These are phyloP conservation scores for Phragmatobia fuliginosa DNA, from an alignment of 2,888 invertebrate species.

Conservation along the genomic window DNA sequence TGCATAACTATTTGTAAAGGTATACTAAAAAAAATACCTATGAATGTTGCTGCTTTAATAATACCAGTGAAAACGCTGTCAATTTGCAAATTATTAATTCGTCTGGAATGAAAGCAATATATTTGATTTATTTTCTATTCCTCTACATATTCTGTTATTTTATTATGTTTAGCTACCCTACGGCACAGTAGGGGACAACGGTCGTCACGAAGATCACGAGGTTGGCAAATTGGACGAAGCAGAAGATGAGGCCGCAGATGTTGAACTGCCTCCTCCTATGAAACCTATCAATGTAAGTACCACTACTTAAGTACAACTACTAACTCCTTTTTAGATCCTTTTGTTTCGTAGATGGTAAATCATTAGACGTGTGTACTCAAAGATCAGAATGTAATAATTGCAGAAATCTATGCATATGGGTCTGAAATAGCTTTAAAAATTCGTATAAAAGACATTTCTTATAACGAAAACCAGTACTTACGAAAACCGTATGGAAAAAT, in stretches of 20 bases:
- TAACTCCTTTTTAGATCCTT: too few relatives aligned
- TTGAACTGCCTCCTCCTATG: conserved; percentile 98
- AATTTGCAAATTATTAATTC: too few relatives aligned
- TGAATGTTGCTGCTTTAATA: too few relatives aligned
- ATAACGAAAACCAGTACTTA: not conserved
- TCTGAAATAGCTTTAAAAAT: not conserved
- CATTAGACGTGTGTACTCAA: too few relatives aligned
- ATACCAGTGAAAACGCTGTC: too few relatives aligned
- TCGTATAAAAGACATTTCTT: not conserved
- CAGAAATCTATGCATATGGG: not conserved
- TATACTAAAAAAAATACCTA: too few relatives aligned
- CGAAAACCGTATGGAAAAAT: not conserved
- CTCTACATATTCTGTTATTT: not conserved
- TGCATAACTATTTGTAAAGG: too few relatives aligned
- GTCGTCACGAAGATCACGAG: conserved; percentile 71
- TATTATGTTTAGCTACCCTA: conserved; percentile 65
- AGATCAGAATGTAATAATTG: too few relatives aligned
- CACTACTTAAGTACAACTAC: not conserved
- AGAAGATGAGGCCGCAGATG: conserved; percentile 90
- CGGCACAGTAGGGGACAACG: conserved; percentile 56
- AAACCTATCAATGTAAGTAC: conserved; percentile 93
- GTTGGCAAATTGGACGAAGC: conserved; percentile 88
- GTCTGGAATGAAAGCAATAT: too few relatives aligned
- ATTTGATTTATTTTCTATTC: too few relatives aligned
- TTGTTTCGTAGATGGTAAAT: too few relatives aligned